These are phyloP conservation scores for Rambutsinella grinnellia DNA, from an alignment of 2,888 invertebrate species.

Conservation along the genomic window DNA sequence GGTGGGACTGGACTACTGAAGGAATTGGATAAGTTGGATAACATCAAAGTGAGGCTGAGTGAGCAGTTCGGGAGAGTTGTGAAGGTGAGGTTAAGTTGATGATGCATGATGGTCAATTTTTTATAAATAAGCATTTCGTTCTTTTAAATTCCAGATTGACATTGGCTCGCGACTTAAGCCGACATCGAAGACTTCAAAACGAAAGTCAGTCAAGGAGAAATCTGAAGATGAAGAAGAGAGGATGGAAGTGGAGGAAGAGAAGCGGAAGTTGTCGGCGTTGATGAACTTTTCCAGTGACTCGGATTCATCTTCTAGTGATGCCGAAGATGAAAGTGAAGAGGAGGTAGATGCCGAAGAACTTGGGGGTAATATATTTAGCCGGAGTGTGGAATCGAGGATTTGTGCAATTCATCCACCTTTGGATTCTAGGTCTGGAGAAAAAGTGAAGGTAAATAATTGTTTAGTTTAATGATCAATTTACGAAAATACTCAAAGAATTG, in stretches of 20 bases:
- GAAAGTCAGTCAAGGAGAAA: not conserved
- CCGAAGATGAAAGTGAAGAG: not conserved
- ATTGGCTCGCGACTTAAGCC: not conserved
- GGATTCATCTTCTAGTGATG: not conserved
- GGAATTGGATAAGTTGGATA: constrained; percentile 13
- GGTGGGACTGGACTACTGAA: constrained; percentile 41
- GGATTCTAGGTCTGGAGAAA: not conserved
- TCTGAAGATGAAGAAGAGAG: not conserved
- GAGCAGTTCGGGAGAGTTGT: constrained; percentile 18
- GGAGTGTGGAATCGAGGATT: not conserved
- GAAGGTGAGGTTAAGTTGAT: not conserved
- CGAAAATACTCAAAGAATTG: not conserved
- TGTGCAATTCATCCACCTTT: constrained; percentile 8
- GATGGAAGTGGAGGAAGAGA: not conserved
- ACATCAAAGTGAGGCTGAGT: constrained; percentile 15
- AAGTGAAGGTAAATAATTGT: not conserved
- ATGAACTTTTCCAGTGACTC: not conserved
- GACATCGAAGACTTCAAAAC: not conserved
- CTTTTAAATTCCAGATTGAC: not conserved
- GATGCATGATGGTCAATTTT: not conserved
- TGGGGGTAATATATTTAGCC: not conserved
- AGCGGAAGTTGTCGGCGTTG: constrained; percentile 3
- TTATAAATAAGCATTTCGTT: not conserved
- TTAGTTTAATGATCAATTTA: not conserved
- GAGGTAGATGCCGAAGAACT: not conserved